Evolutionary conservation across 1,140 invertebrate genomes (phyloP).

Genomic region (Neodiprion lecontei): DNA sequence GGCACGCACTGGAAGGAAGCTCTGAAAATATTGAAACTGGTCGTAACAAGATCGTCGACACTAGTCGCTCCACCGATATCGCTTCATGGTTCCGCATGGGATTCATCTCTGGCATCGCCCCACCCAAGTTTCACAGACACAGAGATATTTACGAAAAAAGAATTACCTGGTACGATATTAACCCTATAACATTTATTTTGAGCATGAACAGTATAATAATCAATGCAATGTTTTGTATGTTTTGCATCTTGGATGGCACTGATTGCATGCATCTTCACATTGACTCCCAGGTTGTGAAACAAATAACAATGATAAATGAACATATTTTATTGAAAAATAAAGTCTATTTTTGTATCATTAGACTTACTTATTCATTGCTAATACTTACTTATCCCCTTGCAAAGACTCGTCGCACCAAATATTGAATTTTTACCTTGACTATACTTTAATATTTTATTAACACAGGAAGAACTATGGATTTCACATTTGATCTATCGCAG

Average conservation of each 20-base stretch:
- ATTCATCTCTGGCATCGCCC: slow-evolving; percentile 62
- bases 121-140: slow-evolving; percentile 77
- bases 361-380: slow-evolving; percentile 15
- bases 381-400: slow-evolving; percentile 10
- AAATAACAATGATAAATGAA: slow-evolving; percentile 50
- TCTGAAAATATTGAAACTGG: slow-evolving; percentile 94
- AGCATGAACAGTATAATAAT: slow-evolving; percentile 32
- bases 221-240: slow-evolving; percentile 42
- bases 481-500: slow-evolving; percentile 92
- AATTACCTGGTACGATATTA: slow-evolving; percentile 73
- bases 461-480: slow-evolving; percentile 94
- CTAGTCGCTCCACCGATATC: slow-evolving; percentile 74
- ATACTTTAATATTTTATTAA: slow-evolving; percentile 27
- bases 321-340: slow-evolving; percentile 38
- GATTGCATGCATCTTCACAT: slow-evolving; percentile 38
- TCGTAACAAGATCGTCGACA: slow-evolving; percentile 93
- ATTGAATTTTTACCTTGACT: slow-evolving; percentile 9
- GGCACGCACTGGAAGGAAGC: slow-evolving; percentile 95
- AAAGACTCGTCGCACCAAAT: not conserved
- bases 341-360: slow-evolving; percentile 37
- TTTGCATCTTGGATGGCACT: slow-evolving; percentile 35
- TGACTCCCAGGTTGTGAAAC: slow-evolving; percentile 53
- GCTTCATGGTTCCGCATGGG: slow-evolving; percentile 66
- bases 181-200: not conserved
- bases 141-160: slow-evolving; percentile 80